phyloP scores from a whole-genome alignment of 2,888 invertebrate genomes.

The Galerucella nymphaeae region DNA sequence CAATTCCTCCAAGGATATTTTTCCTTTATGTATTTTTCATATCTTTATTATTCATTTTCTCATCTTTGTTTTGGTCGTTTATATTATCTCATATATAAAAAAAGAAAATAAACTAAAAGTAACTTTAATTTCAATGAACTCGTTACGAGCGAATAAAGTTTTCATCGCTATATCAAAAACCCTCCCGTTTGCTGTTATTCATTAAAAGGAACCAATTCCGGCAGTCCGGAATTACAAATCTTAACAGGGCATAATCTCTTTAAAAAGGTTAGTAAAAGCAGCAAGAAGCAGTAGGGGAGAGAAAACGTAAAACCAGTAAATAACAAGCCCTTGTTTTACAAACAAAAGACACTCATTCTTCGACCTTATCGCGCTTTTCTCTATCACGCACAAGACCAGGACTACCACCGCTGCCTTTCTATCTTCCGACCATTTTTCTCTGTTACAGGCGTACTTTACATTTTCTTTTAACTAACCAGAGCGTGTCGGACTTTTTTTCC shows the following conservation, averaged over 20 bases:
- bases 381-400: slow-evolving; percentile 46
- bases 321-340: slow-evolving; percentile 54
- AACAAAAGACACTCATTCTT: slow-evolving; percentile 55
- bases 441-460: slow-evolving; percentile 32
- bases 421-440: slow-evolving; percentile 41
- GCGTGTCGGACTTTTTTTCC: not conserved
- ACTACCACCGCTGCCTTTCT: slow-evolving; percentile 38
- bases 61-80: not conserved
- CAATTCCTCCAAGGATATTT: too few relatives aligned
- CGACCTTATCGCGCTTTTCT: slow-evolving; percentile 55
- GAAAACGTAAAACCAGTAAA: slow-evolving; percentile 50
- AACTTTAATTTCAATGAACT: slow-evolving; percentile 9
- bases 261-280: slow-evolving; percentile 42
- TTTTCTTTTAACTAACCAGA: slow-evolving; percentile 30
- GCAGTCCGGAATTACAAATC: slow-evolving; percentile 42
- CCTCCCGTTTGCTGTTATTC: slow-evolving; percentile 34
- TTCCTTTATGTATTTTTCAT: too few relatives aligned
- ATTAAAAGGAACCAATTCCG: slow-evolving; percentile 33
- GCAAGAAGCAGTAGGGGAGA: slow-evolving; percentile 24
- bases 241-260: slow-evolving; percentile 44
- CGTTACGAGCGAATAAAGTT: slow-evolving; percentile 16
- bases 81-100: not conserved
- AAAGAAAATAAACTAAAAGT: not conserved
- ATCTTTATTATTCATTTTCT: too few relatives aligned
- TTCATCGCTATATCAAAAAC: slow-evolving; percentile 23